Conservation (phyloP, 2,888 invertebrate species). For the Machimus atricapillus region DNA sequence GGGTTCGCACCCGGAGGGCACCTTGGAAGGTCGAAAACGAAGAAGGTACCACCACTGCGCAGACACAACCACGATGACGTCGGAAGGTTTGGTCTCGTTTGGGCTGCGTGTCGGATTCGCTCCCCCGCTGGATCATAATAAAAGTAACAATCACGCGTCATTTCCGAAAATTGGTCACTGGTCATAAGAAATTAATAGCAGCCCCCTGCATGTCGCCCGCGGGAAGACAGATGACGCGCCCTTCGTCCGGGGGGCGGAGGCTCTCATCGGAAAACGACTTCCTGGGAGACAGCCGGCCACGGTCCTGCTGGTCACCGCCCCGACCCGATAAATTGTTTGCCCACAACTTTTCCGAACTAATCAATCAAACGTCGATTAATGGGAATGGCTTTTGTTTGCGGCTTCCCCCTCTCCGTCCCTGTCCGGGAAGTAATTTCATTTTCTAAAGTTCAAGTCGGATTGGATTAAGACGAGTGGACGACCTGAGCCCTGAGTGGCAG, state of each 20-base stretch:
- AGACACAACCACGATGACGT: not conserved
- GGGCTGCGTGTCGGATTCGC: not conserved
- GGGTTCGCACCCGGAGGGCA: not conserved
- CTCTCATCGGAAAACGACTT: not conserved
- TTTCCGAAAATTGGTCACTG: slow-evolving; percentile 31
- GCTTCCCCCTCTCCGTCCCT: not conserved
- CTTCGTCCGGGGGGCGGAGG: not conserved
- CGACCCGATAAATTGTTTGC: not conserved
- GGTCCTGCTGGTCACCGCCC: not conserved
- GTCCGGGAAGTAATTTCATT: not conserved
- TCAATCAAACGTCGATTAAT: slow-evolving; percentile 29
- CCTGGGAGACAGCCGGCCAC: not conserved
- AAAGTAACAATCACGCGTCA: slow-evolving; percentile 28
- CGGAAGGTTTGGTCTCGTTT: not conserved
- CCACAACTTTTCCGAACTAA: slow-evolving; percentile 21
- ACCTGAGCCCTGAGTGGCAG: not conserved
- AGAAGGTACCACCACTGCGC: not conserved
- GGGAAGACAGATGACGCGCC: slow-evolving; percentile 18
- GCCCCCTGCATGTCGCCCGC: slow-evolving; percentile 5
- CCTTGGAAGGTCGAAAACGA: not conserved
- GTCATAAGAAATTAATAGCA: slow-evolving; percentile 40
- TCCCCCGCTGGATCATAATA: not conserved
- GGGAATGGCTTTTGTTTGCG: slow-evolving; percentile 20
- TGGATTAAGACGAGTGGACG: not conserved
- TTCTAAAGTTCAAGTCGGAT: slow-evolving; percentile 3